Percentiles rank a stretch among this genome's conserved stretches.
These are phyloP conservation scores for Yponomeuta cagnagella DNA, from an alignment of 2,888 invertebrate species.

Conservation along the genomic window DNA sequence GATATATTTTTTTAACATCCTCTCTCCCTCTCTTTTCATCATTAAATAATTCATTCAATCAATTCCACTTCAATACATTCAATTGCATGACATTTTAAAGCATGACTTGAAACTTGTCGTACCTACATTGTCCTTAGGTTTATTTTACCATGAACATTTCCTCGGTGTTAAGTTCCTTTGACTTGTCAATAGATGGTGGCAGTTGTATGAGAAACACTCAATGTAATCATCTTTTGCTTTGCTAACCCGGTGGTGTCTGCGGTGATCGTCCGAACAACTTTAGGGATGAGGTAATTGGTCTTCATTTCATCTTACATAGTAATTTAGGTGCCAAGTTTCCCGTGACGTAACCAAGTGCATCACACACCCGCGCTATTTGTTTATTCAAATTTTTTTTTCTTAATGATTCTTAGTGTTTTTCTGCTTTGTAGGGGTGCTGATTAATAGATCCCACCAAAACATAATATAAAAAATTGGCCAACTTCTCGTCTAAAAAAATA, in stretches of 20 bases:
- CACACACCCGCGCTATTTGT: too few relatives aligned
- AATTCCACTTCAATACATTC: not conserved
- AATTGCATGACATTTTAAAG: not conserved
- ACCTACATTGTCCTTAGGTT: not conserved
- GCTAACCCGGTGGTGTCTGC: constrained; percentile 66
- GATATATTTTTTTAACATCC: constrained; percentile 32
- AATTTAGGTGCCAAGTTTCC: too few relatives aligned
- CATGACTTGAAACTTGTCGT: not conserved
- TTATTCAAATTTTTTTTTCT: too few relatives aligned
- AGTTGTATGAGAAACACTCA: constrained; percentile 75
- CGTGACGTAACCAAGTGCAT: too few relatives aligned
- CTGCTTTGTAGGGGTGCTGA: too few relatives aligned
- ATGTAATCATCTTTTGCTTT: constrained; percentile 74
- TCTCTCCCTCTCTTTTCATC: not conserved
- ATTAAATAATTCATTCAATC: not conserved
- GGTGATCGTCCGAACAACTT: constrained; percentile 48
- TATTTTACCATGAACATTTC: constrained; percentile 33
- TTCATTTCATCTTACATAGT: constrained; percentile 4
- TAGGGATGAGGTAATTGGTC: constrained; percentile 64
- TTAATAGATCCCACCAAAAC: too few relatives aligned
- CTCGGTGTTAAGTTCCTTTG: not conserved
- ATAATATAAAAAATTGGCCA: too few relatives aligned
- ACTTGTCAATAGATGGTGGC: constrained; percentile 62
- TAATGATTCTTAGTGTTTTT: too few relatives aligned
- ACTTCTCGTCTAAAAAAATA: too few relatives aligned